Percentiles rank a stretch among this genome's conserved stretches.
Conservation (phyloP, 2,113 vertebrate species). For the Platysternon megacephalum region DNA sequence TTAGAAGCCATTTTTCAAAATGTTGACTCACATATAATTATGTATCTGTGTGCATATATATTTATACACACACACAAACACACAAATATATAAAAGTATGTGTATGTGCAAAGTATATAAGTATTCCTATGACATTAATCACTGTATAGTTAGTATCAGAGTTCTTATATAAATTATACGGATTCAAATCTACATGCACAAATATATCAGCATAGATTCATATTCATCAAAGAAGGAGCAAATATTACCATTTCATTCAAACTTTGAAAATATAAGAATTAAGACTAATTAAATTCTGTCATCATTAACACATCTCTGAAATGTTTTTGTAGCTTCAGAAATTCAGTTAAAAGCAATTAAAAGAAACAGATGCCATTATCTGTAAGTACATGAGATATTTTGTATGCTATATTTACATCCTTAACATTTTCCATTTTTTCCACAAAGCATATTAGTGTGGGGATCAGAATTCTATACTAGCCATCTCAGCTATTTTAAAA, state of each 20-base stretch:
- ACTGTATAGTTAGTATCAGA: not conserved
- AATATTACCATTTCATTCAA: not conserved
- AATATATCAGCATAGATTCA: not conserved
- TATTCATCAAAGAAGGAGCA: not conserved
- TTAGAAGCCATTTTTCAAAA: not conserved
- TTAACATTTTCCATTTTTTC: not conserved
- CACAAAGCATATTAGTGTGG: not conserved
- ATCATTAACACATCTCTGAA: not conserved
- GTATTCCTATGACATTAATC: not conserved
- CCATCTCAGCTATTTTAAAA: not conserved
- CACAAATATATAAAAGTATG: not conserved
- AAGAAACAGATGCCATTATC: not conserved
- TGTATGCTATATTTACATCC: not conserved
- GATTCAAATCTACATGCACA: not conserved
- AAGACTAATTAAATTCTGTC: not conserved
- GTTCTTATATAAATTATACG: not conserved
- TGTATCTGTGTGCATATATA: not conserved
- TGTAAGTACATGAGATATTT: not conserved
- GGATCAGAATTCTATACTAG: not conserved
- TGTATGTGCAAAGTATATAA: not conserved
- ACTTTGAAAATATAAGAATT: not conserved
- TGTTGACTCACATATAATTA: not conserved
- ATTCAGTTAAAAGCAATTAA: not conserved
- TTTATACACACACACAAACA: rapidly evolving
- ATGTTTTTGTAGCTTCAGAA: not conserved